Base-by-base conservation (phyloP, 2,888 invertebrate genomes). In the Chrysomela aeneicollis region DNA sequence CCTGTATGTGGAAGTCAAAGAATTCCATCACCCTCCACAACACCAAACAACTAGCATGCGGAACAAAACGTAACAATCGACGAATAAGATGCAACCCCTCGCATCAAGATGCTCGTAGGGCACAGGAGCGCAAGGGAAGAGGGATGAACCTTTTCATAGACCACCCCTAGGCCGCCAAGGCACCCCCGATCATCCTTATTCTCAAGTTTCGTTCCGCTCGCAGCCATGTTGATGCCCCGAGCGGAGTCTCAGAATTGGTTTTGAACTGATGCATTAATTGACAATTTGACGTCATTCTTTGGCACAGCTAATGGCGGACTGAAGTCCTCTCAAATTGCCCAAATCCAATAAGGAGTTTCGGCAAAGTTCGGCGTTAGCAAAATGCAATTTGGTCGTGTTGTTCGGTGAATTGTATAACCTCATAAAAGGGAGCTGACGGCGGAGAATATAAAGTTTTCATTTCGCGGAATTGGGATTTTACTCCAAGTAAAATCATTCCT, bases 251-350 rank as follows among this genome's bases (percentile, higher is more conserved):
- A 73, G 79, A 81, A 81, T 79, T 80, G 79, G 77, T 79, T 79
- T 76, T 79, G 78, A 79, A 79, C 80, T 78, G 80, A 79, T 79
- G 79, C 78, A 80, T 81, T 81, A 81, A 81, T 81, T 80, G 81
- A 78, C 81, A 81, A 81, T 81, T 81, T 81, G 79, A 76, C 79
- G 80, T 79, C 79, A 80, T 81, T 81, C 81, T 81, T 80, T 77
- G 72, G 73, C 70, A 67, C 59, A 73, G 76, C 79, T 80, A 80
- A 81, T 80, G 78, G 79, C 76, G 74, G 74, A 74, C 76, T 80
- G 79, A 81, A 80, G 79, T 77, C 79, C 78, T 77, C 78, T 77
- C 75, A 79, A 79, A 80, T 79, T 79, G 80, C 79, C 77, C 74
- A 77, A 81, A 81, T 80, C 78, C 74, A 79, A 81, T 80, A 78